Evolutionary conservation across 2,888 invertebrate species (phyloP).

Genomic region (Ophion costatus): DNA sequence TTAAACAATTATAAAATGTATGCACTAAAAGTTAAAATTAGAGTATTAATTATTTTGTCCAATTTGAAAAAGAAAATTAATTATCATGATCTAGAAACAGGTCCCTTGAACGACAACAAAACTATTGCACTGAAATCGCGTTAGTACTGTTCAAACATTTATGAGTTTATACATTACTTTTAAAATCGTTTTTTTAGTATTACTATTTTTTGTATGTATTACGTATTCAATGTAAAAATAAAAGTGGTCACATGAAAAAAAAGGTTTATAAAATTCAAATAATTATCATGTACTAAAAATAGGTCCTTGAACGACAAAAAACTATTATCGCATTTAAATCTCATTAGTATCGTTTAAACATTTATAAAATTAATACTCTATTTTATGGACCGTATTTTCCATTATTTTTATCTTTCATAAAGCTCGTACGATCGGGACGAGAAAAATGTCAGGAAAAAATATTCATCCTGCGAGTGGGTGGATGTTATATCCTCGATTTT

Average conservation of each 20-base stretch:
- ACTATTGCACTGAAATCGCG: too few relatives aligned
- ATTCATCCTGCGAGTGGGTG: neutral
- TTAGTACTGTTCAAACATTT: too few relatives aligned
- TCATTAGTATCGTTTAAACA: neutral
- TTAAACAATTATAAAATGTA: neutral
- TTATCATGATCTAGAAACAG: too few relatives aligned
- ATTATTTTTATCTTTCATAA: neutral
- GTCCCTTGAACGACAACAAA: too few relatives aligned
- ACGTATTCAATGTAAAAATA: neutral
- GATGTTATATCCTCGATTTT: slow-evolving; percentile 17
- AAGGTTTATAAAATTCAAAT: neutral
- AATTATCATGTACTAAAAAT: neutral
- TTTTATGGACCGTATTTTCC: neutral
- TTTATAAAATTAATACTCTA: neutral
- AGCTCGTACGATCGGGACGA: neutral
- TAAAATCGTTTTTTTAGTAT: too few relatives aligned
- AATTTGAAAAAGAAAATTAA: too few relatives aligned
- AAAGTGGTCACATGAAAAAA: neutral
- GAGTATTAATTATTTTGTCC: too few relatives aligned
- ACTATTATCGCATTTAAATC: neutral
- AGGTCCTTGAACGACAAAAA: neutral
- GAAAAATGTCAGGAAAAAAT: neutral
- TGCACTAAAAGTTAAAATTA: neutral
- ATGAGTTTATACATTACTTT: too few relatives aligned
- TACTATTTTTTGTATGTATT: too few relatives aligned